Evolutionary conservation across 1,140 invertebrate species (phyloP), one percentile per base, ranked within the genome.

Genomic region (Octopus sinensis): DNA sequence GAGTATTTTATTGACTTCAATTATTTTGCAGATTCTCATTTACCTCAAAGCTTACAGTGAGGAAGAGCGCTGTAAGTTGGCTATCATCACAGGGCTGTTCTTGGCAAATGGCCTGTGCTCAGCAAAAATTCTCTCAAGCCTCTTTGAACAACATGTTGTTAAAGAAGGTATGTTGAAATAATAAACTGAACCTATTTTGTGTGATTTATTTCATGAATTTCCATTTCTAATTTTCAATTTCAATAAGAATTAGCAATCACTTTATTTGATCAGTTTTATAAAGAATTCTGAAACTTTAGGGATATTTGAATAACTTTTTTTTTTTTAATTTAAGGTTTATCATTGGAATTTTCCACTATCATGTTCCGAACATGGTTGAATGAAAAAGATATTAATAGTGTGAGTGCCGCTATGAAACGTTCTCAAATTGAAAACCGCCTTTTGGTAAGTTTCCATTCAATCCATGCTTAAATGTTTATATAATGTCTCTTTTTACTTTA

Each of bases 1-100:
- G 30, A 43, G 30, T 43, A 43, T 43, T 43, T 43, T 23, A 23
- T 23, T 43, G 30, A 43, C 81, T 56, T 80, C 51, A n/a, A 6
- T 73, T 73, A n/a, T 73, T 73, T 86, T 86, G 52, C 97, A 98
- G 92, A 94, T 98, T 81, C 92, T 98, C 87, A 94, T 97, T 84
- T 99, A 97, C 91, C 94, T 98, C 90, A 98, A 97, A 91, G 96
- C 96, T 87, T 98, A 98, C 91, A 93, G 94, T 86, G 94, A 95
- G 83, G 93, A 93, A 83, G 96, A 98, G 92, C 93, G 97, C 84
- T 94, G 94, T 86, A 98, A 98, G 91, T 92, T 98, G 88, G 96
- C 96, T 86, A 94, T 95, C 85, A 97, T 98, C 93, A 96, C 96
- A 85, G 96, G 96, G 82, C 92, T 98, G 54, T 97, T 97, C 94